A percentile compares a stretch with the other conserved stretches of the same genome.
Conservation (phyloP, 2,888 invertebrate genomes). For the Nomada ferruginata region DNA sequence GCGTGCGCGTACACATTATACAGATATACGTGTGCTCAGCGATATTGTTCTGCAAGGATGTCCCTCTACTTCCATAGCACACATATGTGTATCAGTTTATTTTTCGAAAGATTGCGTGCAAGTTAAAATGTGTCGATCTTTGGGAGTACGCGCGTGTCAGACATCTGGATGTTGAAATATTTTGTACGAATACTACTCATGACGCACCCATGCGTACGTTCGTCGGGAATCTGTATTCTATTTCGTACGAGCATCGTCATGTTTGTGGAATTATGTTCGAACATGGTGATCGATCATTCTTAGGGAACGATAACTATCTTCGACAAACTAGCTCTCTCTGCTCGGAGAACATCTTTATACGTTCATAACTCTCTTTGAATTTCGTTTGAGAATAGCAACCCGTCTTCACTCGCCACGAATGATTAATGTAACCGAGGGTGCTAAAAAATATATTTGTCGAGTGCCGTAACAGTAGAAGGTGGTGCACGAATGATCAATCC, state of each 20-base stretch:
- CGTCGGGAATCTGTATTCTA: not conserved
- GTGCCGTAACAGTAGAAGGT: constrained; percentile 10
- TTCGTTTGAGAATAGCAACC: not conserved
- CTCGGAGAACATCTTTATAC: constrained; percentile 12
- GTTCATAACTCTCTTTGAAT: not conserved
- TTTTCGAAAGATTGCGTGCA: constrained; percentile 33
- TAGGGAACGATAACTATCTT: constrained; percentile 1
- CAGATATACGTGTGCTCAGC: not conserved
- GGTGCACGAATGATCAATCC: constrained; percentile 26
- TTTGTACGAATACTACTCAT: constrained; percentile 12
- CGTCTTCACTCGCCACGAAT: not conserved
- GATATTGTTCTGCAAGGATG: constrained; percentile 4
- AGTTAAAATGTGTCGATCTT: constrained; percentile 17
- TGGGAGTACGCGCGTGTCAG: not conserved
- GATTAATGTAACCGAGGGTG: constrained; percentile 33
- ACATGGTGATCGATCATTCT: constrained; percentile 19
- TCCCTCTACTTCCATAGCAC: constrained; percentile 16
- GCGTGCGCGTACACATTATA: not conserved
- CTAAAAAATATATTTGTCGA: constrained; percentile 26
- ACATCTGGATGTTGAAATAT: constrained; percentile 42
- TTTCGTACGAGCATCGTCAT: constrained; percentile 4
- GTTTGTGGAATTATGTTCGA: not conserved
- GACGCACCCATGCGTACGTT: not conserved
- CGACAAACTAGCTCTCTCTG: constrained; percentile 1
- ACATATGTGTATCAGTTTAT: constrained; percentile 27